Base-by-base conservation (phyloP, 2,888 invertebrate genomes). In the Tetragnatha montana region DNA sequence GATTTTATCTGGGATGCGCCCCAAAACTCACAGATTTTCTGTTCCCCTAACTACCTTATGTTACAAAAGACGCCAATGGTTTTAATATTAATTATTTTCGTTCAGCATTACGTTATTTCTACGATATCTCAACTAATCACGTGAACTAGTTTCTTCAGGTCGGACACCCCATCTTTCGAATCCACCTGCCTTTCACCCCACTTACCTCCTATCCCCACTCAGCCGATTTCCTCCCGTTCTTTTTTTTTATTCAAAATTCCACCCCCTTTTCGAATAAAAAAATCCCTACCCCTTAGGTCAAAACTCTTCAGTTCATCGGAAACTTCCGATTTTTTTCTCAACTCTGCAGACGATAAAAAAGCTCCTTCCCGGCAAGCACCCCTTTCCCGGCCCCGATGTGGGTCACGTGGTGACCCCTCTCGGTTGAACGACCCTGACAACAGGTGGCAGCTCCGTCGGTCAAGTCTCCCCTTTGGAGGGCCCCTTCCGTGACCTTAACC, bases 391-490 rank as follows among this genome's bases (percentile, higher is more conserved):
- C 87, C 87, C 79, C 51, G 81, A 87, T 87, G 47, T 87, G 81
- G 87, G 87, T 87, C 87, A 87, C 35, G 75, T 74, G 76, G 70
- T 87, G 81, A 87, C 87, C 87, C 81, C 50, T 49, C 17, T 71
- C 71, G 81, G 87, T 87, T 87, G 87, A 87, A 87, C 81, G 81
- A 87, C 81, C 87, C 70, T 69, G 35, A 4, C 35, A 68, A 81
- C 76, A 87, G 87, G 87, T 87, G 87, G 86, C 73, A 22, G 76
- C 73, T 19, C 49, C 49, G 80, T 80, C 86, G 86, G 86, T 87
- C 86, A 87, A 87, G 86, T 87, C 17, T 74, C 80, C 86, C 80
- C 51, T 8, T 50, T 74, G 47, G 22, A 17, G 80, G 80, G 86
- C n/a, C 8, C 8, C 69, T 76, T 8, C 50, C 35, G 60, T 80